Conservation (phyloP, 2,888 invertebrate genomes). For the Scaptomyza caliginosa region DNA sequence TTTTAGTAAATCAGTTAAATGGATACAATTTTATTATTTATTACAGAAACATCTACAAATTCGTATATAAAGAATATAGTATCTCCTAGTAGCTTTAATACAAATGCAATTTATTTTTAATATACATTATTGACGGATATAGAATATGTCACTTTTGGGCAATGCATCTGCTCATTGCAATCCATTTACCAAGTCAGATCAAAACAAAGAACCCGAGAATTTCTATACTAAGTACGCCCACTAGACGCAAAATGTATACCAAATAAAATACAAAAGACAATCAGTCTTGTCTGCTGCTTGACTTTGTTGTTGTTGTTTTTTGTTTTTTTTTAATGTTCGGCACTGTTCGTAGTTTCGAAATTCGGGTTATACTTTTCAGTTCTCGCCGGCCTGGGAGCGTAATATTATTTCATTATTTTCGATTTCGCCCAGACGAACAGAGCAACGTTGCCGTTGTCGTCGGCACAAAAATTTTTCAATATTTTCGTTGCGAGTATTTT, state of each 20-base stretch:
- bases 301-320: neutral
- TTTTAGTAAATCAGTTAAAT: no score
- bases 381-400: conserved; percentile 42
- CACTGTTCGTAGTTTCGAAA: conserved; percentile 50
- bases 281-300: conserved; percentile 13
- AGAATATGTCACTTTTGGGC: conserved; percentile 10
- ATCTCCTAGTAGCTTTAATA: no score
- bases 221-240: conserved; percentile 14
- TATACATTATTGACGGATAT: neutral
- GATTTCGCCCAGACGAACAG: conserved; percentile 51
- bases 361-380: conserved; percentile 23
- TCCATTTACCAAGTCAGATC: conserved; percentile 13
- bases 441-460: conserved; percentile 32
- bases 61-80: no score
- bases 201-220: conserved; percentile 29
- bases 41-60: no score
- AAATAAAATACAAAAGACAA: conserved; percentile 1
- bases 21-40: no score
- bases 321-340: conserved; percentile 30
- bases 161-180: neutral
- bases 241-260: conserved; percentile 9
- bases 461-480: conserved; percentile 66
- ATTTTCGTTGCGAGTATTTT: conserved; percentile 71
- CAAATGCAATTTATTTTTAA: conserved; percentile 1
- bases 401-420: conserved; percentile 70